These are phyloP conservation scores for Semaprochilodus insignis DNA, from an alignment of 2,797 vertebrate species.

Conservation along the genomic window DNA sequence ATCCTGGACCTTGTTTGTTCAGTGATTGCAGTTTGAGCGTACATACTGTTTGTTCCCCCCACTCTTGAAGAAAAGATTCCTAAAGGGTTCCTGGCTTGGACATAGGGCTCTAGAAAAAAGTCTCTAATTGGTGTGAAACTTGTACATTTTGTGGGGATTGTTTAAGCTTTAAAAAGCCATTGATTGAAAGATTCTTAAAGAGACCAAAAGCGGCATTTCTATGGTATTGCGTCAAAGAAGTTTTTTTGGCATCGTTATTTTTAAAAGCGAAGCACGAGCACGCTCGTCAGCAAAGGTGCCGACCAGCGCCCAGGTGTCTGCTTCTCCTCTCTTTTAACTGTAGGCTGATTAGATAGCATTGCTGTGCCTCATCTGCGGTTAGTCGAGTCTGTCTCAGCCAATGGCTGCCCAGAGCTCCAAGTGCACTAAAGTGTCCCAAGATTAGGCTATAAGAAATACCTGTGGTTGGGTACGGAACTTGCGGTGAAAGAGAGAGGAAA, in stretches of 20 bases:
- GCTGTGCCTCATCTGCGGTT: constrained; percentile 10
- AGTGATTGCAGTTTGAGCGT: not conserved
- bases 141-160: too few relatives aligned
- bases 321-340: not conserved
- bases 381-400: constrained; percentile 21
- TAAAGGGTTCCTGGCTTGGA: not conserved
- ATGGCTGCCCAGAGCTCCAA: not conserved
- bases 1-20: not conserved
- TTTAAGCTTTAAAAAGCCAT: too few relatives aligned
- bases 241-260: not conserved
- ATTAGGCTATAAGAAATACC: constrained; percentile 19
- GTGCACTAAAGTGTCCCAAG: not conserved
- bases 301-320: constrained; percentile 20
- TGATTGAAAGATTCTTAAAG: too few relatives aligned
- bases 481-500: constrained; percentile 16
- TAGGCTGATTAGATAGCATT: constrained; percentile 28
- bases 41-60: not conserved
- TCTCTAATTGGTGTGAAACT: too few relatives aligned
- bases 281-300: not conserved
- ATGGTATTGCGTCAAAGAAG: too few relatives aligned
- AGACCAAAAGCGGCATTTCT: not conserved
- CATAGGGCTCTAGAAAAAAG: too few relatives aligned
- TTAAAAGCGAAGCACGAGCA: not conserved
- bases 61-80: not conserved
- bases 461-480: constrained; percentile 17